Evolutionary conservation across 2,888 invertebrate genomes (phyloP).

Genomic region (Lepetodrilus schrolli): DNA sequence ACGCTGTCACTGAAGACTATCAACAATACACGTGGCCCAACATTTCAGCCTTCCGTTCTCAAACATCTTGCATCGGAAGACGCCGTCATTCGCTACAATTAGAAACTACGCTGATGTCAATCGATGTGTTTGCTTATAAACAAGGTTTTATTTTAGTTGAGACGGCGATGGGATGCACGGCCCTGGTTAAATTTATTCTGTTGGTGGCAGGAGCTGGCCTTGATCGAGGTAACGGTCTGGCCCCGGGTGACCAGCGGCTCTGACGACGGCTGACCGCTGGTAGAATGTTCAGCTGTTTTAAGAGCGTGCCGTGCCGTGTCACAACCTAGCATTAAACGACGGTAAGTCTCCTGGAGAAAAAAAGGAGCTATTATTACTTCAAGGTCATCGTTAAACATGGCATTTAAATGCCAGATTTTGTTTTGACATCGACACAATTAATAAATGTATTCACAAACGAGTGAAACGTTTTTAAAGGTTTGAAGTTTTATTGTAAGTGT

Average conservation of each 20-base stretch:
- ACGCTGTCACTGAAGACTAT: neutral
- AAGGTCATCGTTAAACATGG: too few relatives aligned
- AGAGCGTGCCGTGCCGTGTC: too few relatives aligned
- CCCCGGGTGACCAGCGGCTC: neutral
- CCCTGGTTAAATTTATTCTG: neutral
- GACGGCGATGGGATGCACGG: neutral
- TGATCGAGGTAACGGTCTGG: neutral
- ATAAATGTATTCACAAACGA: too few relatives aligned
- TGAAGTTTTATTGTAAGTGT: too few relatives aligned
- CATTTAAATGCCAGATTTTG: too few relatives aligned
- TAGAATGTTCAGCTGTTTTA: neutral
- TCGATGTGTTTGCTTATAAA: neutral
- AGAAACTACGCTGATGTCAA: neutral
- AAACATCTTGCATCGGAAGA: neutral
- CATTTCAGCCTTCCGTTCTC: conserved; percentile 5
- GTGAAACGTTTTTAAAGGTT: too few relatives aligned
- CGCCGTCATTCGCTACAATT: neutral
- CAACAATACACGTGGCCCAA: conserved; percentile 6
- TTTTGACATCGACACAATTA: too few relatives aligned
- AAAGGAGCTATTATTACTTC: too few relatives aligned
- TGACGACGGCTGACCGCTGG: neutral
- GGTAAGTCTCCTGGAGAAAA: too few relatives aligned
- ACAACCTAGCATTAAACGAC: too few relatives aligned
- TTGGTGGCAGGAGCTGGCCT: neutral
- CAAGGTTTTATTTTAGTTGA: neutral